These are phyloP conservation scores for Dendropsophus ebraccatus DNA, from an alignment of 2,113 vertebrate species.

Conservation along the genomic window DNA sequence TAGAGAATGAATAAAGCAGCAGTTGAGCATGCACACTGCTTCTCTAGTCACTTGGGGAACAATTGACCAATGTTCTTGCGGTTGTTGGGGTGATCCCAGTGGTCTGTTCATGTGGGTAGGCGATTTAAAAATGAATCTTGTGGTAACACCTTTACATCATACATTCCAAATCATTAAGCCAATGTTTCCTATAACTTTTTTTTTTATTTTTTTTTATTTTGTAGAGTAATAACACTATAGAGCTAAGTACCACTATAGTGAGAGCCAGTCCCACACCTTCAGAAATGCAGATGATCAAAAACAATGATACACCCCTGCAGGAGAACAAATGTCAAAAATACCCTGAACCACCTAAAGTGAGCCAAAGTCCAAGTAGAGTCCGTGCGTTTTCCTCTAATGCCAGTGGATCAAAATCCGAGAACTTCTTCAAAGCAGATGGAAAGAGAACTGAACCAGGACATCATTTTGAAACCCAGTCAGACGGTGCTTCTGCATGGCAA, in stretches of 20 bases:
- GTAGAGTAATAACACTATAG: slow-evolving; percentile 77
- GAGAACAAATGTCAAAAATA: slow-evolving; percentile 49
- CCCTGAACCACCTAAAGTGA: slow-evolving; percentile 54
- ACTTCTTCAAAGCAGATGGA: neutral
- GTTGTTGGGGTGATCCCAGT: no score
- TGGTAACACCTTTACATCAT: no score
- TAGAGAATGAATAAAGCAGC: no score
- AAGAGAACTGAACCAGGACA: neutral
- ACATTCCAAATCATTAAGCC: neutral
- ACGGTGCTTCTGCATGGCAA: slow-evolving; percentile 6
- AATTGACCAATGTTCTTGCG: no score
- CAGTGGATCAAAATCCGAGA: slow-evolving; percentile 66
- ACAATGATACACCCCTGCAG: slow-evolving; percentile 57
- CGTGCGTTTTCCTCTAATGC: slow-evolving; percentile 16
- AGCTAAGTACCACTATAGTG: slow-evolving; percentile 90
- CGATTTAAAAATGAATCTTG: no score
- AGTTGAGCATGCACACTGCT: no score
- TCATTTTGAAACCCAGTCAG: neutral
- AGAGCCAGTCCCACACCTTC: slow-evolving; percentile 81
- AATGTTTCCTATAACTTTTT: neutral
- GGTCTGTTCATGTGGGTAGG: no score
- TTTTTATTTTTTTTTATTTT: slow-evolving; percentile 47
- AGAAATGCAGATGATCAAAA: slow-evolving; percentile 64
- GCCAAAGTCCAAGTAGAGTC: slow-evolving; percentile 62
- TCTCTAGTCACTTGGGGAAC: no score